Evolutionary conservation across 35 echinoderm and acorn worm genomes (phyloP).

Genomic region (Heliocidaris tuberculata): DNA sequence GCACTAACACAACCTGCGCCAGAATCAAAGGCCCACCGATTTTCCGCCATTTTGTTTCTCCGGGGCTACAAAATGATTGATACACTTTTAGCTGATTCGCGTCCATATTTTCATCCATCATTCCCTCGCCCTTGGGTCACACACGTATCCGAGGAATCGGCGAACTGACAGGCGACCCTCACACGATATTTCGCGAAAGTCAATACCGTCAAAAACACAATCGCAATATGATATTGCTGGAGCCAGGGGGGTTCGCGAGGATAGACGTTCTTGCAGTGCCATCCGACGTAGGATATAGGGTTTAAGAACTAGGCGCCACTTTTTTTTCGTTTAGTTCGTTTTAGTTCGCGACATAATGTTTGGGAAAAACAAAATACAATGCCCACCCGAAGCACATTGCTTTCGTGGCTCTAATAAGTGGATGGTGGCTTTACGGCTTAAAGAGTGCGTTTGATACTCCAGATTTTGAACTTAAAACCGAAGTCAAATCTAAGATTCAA

Average conservation of each 20-base stretch:
- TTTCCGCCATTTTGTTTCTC: not conserved
- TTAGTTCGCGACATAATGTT: not conserved
- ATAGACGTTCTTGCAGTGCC: not conserved
- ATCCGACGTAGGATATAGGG: not conserved
- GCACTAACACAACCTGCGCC: not conserved
- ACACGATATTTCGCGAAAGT: constrained; percentile 26
- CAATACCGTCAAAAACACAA: constrained; percentile 40
- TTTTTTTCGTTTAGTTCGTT: not conserved
- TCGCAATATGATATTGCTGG: constrained; percentile 29
- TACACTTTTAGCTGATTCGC: not conserved
- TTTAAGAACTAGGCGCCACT: not conserved
- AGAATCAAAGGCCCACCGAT: not conserved
- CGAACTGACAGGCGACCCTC: constrained; percentile 12
- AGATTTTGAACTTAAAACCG: too few species aligned
- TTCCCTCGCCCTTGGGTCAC: not conserved
- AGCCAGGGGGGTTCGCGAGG: not conserved
- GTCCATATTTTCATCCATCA: not conserved
- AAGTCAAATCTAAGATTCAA: too few species aligned
- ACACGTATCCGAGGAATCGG: not conserved
- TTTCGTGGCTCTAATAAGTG: too few species aligned
- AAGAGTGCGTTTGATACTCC: too few species aligned
- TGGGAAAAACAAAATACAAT: not conserved
- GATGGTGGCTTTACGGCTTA: too few species aligned
- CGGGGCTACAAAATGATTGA: not conserved
- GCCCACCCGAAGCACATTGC: not conserved